A percentile compares a stretch with the other conserved stretches of the same genome.
Evolutionary conservation across 1,140 invertebrate genomes (phyloP).

Genomic region (Adelges cooleyi): DNA sequence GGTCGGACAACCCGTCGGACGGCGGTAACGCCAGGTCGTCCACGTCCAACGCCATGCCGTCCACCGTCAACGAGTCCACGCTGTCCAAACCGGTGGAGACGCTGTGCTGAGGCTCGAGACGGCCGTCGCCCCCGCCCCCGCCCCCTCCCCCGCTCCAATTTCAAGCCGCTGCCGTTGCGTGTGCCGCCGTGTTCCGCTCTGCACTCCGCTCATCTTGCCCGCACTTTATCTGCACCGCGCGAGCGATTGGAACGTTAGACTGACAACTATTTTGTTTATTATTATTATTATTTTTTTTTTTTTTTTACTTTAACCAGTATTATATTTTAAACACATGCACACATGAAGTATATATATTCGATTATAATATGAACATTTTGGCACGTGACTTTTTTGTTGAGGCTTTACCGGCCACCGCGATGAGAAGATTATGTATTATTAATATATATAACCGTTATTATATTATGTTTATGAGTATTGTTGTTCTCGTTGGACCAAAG

Average conservation of each 20-base stretch:
- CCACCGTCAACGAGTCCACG: conserved; percentile 48
- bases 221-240: neutral
- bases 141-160: neutral
- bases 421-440: too few species aligned
- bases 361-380: too few species aligned
- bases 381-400: too few species aligned
- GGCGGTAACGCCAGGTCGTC: conserved; percentile 45
- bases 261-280: conserved; percentile 15
- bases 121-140: neutral
- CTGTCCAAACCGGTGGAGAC: neutral
- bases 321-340: too few species aligned
- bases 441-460: too few species aligned
- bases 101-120: neutral
- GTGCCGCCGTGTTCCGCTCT: neutral
- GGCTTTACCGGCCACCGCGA: too few species aligned
- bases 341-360: too few species aligned
- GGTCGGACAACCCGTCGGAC: conserved; percentile 37
- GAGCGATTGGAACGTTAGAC: conserved; percentile 2
- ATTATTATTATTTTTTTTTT: neutral
- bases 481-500: too few species aligned
- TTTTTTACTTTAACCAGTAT: neutral
- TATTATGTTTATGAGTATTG: too few species aligned
- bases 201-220: neutral
- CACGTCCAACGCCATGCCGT: conserved; percentile 62
- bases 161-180: neutral